A percentile compares a stretch with the other conserved stretches of the same genome.
Conservation (phyloP, 1,140 invertebrate genomes). For the Lordiphosa collinella region DNA sequence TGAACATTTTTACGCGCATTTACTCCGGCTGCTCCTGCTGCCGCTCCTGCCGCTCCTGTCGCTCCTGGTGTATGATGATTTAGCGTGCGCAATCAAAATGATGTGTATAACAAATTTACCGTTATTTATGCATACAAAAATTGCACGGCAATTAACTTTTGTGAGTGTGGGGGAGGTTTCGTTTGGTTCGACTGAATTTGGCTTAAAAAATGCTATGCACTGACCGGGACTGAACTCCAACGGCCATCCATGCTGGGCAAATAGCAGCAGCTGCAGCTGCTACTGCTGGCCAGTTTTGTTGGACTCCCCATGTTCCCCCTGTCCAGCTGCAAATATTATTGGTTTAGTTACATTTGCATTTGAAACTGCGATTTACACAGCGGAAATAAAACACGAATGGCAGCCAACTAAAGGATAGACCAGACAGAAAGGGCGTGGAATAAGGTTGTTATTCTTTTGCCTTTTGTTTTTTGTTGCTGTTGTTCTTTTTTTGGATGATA, state of each 20-base stretch:
- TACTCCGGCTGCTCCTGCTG: conserved; percentile 15
- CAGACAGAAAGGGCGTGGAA: conserved; percentile 12
- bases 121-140: conserved; percentile 78
- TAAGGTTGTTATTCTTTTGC: neutral
- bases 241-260: conserved; percentile 42
- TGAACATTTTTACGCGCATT: conserved; percentile 61
- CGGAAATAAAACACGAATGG: conserved; percentile 63
- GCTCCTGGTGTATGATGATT: conserved; percentile 53
- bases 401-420: conserved; percentile 17
- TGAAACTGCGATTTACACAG: conserved; percentile 70
- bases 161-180: conserved; percentile 14
- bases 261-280: conserved; percentile 33
- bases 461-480: too few species aligned
- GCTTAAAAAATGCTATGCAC: conserved; percentile 23
- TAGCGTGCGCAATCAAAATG: conserved; percentile 73
- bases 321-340: conserved; percentile 59
- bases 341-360: conserved; percentile 76
- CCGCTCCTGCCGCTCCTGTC: conserved; percentile 7
- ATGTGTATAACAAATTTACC: conserved; percentile 78
- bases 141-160: conserved; percentile 76
- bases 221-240: conserved; percentile 35
- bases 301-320: neutral
- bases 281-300: conserved; percentile 1
- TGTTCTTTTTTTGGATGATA: neutral
- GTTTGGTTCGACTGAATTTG: conserved; percentile 10